Evolutionary conservation across 2,888 invertebrate species (phyloP).

Genomic region (Kryphioiulus occultus): DNA sequence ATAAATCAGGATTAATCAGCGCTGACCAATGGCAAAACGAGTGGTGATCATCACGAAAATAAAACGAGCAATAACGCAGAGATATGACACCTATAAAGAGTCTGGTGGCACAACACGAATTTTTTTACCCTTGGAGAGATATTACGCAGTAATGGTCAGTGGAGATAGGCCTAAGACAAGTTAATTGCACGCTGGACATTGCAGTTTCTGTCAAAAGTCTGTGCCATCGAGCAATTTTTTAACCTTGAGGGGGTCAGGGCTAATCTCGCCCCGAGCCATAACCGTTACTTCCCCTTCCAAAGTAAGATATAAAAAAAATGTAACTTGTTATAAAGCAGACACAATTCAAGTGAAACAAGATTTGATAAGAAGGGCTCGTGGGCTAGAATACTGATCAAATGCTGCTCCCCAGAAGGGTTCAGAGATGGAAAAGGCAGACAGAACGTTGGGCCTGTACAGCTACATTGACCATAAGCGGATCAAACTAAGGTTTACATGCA

Average conservation of each 20-base stretch:
- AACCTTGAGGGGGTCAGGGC: neutral
- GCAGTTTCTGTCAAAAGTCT: neutral
- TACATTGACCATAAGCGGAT: neutral
- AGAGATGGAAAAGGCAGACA: neutral
- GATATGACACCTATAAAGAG: slow-evolving; percentile 23
- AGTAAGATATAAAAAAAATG: slow-evolving; percentile 24
- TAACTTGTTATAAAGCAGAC: slow-evolving; percentile 28
- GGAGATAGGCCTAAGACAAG: neutral
- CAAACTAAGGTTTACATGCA: neutral
- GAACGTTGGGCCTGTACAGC: neutral
- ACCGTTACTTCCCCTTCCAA: neutral
- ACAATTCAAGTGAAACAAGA: slow-evolving; percentile 39
- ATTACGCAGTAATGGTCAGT: neutral
- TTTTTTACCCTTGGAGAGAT: neutral
- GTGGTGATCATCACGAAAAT: slow-evolving; percentile 12
- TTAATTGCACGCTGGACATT: neutral
- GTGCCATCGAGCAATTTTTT: neutral
- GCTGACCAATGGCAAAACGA: neutral
- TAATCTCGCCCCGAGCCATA: slow-evolving; percentile 1
- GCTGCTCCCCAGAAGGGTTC: neutral
- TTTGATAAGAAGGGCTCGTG: slow-evolving; percentile 37
- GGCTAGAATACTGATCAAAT: slow-evolving; percentile 18
- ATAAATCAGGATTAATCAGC: slow-evolving; percentile 23
- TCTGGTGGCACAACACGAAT: neutral
- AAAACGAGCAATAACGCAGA: slow-evolving; percentile 23